Evolutionary conservation across 1,140 invertebrate genomes (phyloP).

Genomic region (Eriosoma lanigerum): DNA sequence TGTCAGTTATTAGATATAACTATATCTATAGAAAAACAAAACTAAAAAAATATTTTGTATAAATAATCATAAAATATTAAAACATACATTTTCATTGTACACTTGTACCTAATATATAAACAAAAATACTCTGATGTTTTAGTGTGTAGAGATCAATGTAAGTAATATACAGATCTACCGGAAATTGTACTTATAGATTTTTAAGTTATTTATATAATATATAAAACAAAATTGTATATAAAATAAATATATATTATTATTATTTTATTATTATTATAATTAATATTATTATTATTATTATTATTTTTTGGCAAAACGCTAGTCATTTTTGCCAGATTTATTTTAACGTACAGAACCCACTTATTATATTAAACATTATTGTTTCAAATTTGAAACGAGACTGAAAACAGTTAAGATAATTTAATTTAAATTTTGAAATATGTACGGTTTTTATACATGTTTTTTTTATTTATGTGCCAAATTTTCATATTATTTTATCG

Average conservation of each 20-base stretch:
- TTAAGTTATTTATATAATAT: constrained; percentile 34
- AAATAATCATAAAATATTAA: constrained; percentile 15
- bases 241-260: not conserved
- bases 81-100: not conserved
- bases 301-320: constrained; percentile 48
- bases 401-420: constrained; percentile 49
- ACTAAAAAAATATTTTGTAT: not conserved
- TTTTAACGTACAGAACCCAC: constrained; percentile 41
- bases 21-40: not conserved
- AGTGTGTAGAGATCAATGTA: constrained; percentile 13
- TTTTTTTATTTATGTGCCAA: constrained; percentile 50
- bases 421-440: constrained; percentile 33
- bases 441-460: constrained; percentile 39
- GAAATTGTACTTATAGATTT: constrained; percentile 40
- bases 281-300: constrained; percentile 36
- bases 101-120: not conserved
- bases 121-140: constrained; percentile 24
- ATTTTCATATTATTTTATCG: constrained; percentile 43
- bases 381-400: constrained; percentile 49
- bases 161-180: constrained; percentile 1
- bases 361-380: constrained; percentile 41
- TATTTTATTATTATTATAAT: constrained; percentile 24
- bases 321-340: constrained; percentile 51
- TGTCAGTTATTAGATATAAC: not conserved
- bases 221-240: no score